These are phyloP conservation scores for Eupithecia centaureata DNA, from an alignment of 2,888 invertebrate species.

Conservation along the genomic window DNA sequence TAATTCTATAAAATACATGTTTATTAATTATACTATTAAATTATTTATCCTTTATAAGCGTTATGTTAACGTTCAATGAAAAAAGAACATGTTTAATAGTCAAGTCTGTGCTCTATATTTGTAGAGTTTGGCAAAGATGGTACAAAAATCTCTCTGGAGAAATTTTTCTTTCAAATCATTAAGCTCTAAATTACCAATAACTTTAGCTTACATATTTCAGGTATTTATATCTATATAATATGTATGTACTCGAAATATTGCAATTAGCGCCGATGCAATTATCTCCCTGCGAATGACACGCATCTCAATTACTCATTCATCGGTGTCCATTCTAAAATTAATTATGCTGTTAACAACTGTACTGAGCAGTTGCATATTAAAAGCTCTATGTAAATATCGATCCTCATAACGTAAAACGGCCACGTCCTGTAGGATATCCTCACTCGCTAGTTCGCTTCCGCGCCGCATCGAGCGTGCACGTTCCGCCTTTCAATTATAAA, in stretches of 20 bases:
- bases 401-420: slow-evolving; percentile 71
- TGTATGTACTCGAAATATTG: background rate
- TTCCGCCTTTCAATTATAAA: slow-evolving; percentile 62
- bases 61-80: too few relatives aligned
- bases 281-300: slow-evolving; percentile 7
- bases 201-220: background rate
- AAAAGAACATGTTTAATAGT: too few relatives aligned
- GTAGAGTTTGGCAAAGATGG: too few relatives aligned
- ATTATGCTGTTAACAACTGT: slow-evolving; percentile 51
- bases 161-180: background rate
- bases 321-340: slow-evolving; percentile 45
- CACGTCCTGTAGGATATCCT: slow-evolving; percentile 81
- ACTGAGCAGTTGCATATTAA: slow-evolving; percentile 71
- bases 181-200: too few relatives aligned
- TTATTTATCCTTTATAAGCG: too few relatives aligned
- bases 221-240: too few relatives aligned
- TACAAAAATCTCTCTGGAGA: too few relatives aligned
- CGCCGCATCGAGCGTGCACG: slow-evolving; percentile 74
- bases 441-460: slow-evolving; percentile 75
- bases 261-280: slow-evolving; percentile 6
- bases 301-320: slow-evolving; percentile 37
- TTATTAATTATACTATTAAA: too few relatives aligned
- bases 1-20: too few relatives aligned
- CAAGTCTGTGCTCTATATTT: too few relatives aligned
- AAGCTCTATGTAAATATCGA: slow-evolving; percentile 82